Evolutionary conservation across 1,140 invertebrate species (phyloP), one percentile per base, ranked within the genome.

Genomic region (Apolygus lucorum): DNA sequence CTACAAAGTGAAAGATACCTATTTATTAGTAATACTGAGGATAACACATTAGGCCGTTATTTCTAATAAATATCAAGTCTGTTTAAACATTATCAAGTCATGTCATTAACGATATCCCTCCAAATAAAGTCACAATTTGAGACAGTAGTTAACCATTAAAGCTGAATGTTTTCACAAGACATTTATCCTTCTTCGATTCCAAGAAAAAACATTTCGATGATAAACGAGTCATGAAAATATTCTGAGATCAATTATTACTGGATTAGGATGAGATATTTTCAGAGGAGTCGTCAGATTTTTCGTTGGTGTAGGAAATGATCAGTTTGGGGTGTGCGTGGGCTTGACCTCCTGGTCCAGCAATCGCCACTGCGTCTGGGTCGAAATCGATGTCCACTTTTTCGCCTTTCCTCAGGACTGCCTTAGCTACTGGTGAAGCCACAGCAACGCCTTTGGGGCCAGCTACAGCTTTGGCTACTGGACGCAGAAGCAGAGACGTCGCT

Each of bases 251-350:
- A 59, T 14, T 4, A 11, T 4, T 59, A 17, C n/a, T n/a, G 34
- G 54, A 17, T 59, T 24, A 14, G 22, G 54, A 59, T 8, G 34
- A 49, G 22, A 21, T 8, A 4, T 59, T 59, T 13, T 59, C 22
- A 21, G 54, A 4, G 4, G 54, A 17, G 24, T 59, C 24, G 1
- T 21, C 28, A 22, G 62, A 28, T 25, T 29, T 27, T 21, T 70
- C 67, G 24, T 76, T 71, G 2, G 73, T 49, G 42, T 76, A 75
- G 2, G 74, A 70, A 1, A 78, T 74, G 68, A 77, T 62, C 27
- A 83, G 76, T 71, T 88, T 85, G 28, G 87, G 87, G 75, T 87
- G 81, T 1, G 87, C 86, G 73, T 88, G 84, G 0, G 87, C 87
- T 64, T 85, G 82, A 26, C 88, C 88, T 0, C 87, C 87, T 13